These are phyloP conservation scores for Drosophila busckii DNA, from an alignment of 1,140 invertebrate genomes.

Conservation along the genomic window DNA sequence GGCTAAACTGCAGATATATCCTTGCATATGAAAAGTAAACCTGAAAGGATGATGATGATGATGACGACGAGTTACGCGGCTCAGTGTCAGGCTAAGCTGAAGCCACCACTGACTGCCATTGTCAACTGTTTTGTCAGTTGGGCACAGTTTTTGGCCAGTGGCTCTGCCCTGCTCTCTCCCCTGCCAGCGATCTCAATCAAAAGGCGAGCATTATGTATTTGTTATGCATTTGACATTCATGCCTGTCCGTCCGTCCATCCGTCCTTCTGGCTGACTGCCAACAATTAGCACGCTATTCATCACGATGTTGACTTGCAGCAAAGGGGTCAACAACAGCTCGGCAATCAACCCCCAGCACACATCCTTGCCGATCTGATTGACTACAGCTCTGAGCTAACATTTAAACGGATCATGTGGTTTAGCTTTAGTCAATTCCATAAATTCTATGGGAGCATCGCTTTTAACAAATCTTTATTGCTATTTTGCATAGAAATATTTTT, in stretches of 20 bases:
- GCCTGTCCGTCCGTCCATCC: slow-evolving; percentile 1
- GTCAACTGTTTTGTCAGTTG: slow-evolving; percentile 41
- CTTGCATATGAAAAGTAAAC: slow-evolving; percentile 29
- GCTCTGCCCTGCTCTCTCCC: too few species aligned
- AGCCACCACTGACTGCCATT: slow-evolving; percentile 11
- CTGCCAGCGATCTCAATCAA: slow-evolving; percentile 61
- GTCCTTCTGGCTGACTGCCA: slow-evolving; percentile 69
- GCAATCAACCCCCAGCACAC: too few species aligned
- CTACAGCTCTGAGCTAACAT: too few species aligned
- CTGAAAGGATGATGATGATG: slow-evolving; percentile 35
- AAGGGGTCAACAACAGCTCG: too few species aligned
- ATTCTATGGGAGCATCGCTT: too few species aligned
- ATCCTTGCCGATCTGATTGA: too few species aligned
- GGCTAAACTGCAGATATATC: slow-evolving; percentile 22
- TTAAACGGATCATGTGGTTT: too few species aligned
- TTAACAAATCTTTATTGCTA: too few species aligned
- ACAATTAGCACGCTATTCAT: slow-evolving; percentile 79
- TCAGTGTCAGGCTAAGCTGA: slow-evolving; percentile 55
- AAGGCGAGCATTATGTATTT: slow-evolving; percentile 37
- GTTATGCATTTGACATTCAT: slow-evolving; percentile 68
- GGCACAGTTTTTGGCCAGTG: slow-evolving; percentile 10
- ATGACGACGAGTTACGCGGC: slow-evolving; percentile 63
- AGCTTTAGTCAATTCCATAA: too few species aligned
- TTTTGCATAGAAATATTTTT: too few species aligned
- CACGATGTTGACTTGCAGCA: slow-evolving; percentile 51